These are phyloP conservation scores for Ridgeia piscesae DNA, from an alignment of 1,140 invertebrate species.

Conservation along the genomic window DNA sequence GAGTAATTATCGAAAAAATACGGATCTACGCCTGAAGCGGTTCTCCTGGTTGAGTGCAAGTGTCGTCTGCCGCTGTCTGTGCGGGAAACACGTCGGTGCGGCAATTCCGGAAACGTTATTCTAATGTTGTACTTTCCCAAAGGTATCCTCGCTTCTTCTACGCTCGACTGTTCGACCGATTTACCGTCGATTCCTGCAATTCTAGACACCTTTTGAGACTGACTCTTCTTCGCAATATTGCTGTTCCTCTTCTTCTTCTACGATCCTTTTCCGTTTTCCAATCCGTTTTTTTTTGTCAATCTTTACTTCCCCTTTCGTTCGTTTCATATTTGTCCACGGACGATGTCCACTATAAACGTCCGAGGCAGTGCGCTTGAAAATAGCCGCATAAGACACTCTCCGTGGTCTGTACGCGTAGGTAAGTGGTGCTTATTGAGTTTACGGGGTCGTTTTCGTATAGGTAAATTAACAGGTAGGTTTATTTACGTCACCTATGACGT, in stretches of 20 bases:
- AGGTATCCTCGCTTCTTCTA: too few species aligned
- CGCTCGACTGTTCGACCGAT: too few species aligned
- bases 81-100: background rate
- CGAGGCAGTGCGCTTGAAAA: background rate
- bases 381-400: background rate
- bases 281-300: too few species aligned
- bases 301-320: too few species aligned
- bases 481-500: background rate
- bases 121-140: background rate
- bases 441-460: background rate
- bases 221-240: too few species aligned
- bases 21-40: background rate
- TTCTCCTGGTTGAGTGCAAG: background rate
- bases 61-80: background rate
- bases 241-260: too few species aligned
- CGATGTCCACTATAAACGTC: background rate
- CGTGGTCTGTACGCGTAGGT: background rate
- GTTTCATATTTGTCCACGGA: too few species aligned
- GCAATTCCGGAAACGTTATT: background rate
- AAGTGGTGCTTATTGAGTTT: background rate
- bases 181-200: too few species aligned
- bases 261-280: too few species aligned
- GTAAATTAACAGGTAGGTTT: background rate
- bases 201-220: too few species aligned
- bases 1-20: background rate